phyloP scores from a whole-genome alignment of 2,888 invertebrate species.

The Oscheius sp. region DNA sequence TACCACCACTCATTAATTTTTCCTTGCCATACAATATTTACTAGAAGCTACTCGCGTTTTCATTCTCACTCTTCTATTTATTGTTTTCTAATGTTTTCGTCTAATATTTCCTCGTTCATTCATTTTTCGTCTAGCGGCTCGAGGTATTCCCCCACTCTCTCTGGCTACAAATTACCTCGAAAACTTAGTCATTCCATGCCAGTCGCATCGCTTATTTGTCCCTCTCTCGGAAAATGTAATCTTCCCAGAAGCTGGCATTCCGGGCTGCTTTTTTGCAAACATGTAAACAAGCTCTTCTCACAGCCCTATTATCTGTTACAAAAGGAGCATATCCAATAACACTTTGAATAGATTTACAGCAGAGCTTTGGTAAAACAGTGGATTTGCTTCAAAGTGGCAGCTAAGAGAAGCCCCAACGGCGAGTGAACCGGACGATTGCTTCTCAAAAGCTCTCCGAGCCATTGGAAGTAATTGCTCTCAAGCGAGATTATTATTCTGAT shows the following conservation, averaged over 20 bases:
- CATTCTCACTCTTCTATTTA: not conserved
- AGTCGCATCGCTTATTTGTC: slow-evolving; percentile 17
- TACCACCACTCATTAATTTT: not conserved
- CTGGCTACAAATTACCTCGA: not conserved
- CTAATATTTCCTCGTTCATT: not conserved
- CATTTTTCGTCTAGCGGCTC: not conserved
- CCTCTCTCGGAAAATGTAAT: slow-evolving; percentile 7
- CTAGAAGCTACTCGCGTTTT: not conserved
- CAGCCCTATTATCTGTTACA: not conserved
- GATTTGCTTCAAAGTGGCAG: slow-evolving; percentile 31
- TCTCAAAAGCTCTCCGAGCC: slow-evolving; percentile 16
- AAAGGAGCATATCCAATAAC: slow-evolving; percentile 6
- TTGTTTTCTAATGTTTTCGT: not conserved
- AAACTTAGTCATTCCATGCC: slow-evolving; percentile 26
- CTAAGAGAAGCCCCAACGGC: slow-evolving; percentile 19
- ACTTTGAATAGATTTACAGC: not conserved
- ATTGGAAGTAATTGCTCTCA: not conserved
- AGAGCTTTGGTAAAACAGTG: slow-evolving; percentile 26
- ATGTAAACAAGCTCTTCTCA: not conserved
- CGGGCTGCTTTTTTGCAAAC: not conserved
- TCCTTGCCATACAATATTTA: no score
- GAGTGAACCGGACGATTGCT: slow-evolving; percentile 28
- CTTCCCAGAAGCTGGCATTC: not conserved
- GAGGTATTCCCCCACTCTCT: not conserved
- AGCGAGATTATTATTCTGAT: not conserved